A percentile compares a stretch with the other conserved stretches of the same genome.
These are phyloP conservation scores for Leptinotarsa undecemlineata DNA, from an alignment of 1,140 invertebrate species.

Conservation along the genomic window DNA sequence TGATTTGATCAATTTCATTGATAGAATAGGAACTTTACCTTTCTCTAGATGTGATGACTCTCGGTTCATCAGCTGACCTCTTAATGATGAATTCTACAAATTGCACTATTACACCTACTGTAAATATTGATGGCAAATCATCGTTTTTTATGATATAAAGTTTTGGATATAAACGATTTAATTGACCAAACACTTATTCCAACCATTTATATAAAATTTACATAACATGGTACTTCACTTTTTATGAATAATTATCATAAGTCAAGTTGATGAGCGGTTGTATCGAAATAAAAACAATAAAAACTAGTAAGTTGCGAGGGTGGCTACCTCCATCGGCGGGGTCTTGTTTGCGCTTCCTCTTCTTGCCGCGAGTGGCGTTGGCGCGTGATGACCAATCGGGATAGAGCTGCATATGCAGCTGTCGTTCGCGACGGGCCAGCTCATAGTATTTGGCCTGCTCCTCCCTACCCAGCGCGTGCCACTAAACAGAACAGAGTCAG, in stretches of 20 bases:
- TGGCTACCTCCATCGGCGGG: conserved; percentile 89
- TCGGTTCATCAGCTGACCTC: no score
- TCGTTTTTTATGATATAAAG: no score
- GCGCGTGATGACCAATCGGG: conserved; percentile 98
- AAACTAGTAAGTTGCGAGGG: conserved; percentile 44
- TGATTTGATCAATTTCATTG: no score
- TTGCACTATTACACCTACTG: no score
- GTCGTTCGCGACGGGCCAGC: conserved; percentile 95
- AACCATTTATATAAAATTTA: no score
- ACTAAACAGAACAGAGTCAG: conserved; percentile 67
- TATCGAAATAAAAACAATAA: conserved; percentile 12
- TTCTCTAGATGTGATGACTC: no score
- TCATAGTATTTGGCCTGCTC: conserved; percentile 99
- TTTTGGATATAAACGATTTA: no score
- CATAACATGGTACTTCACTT: background rate
- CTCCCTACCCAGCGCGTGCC: conserved; percentile 97
- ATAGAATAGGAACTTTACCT: no score
- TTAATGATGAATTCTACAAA: no score
- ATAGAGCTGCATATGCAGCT: conserved; percentile 98
- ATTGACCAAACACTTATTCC: no score
- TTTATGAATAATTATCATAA: background rate
- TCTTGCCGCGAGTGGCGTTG: conserved; percentile 96
- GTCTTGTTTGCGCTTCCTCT: conserved; percentile 99
- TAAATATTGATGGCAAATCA: no score
- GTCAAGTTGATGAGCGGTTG: conserved; percentile 5